Conservation (phyloP, 53 echinoderm and acorn worm species). For the Paelopatides confundens region DNA sequence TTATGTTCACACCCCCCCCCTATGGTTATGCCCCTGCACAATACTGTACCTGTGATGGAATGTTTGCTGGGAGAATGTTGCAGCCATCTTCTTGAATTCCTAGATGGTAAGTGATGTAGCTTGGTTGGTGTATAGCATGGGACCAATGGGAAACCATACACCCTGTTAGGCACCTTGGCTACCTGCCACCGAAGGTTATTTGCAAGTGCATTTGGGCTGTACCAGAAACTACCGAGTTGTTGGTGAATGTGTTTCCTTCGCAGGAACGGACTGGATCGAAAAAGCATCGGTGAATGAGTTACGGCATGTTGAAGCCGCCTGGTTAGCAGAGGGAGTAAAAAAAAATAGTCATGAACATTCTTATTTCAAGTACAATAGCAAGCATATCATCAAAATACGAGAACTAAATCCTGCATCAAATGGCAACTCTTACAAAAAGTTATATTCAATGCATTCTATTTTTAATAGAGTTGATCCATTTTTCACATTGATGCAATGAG, state of each 20-base stretch:
- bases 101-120: not conserved
- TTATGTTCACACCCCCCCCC: no score
- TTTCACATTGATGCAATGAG: no score
- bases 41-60: not conserved
- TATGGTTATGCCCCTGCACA: no score
- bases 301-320: slow-evolving; percentile 22
- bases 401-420: no score
- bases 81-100: not conserved
- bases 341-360: not conserved
- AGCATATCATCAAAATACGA: no score
- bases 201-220: not conserved
- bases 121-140: not conserved
- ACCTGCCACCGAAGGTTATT: not conserved
- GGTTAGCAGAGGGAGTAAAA: not conserved
- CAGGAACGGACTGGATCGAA: not conserved
- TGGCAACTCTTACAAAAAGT: no score
- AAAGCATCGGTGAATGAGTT: slow-evolving; percentile 28
- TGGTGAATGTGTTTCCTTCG: not conserved
- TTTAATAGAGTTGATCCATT: no score
- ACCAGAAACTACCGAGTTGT: not conserved
- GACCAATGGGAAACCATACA: not conserved
- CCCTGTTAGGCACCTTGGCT: not conserved
- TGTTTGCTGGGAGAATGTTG: not conserved
- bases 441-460: no score
- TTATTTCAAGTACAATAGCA: no score